Percentiles rank a stretch among this genome's conserved stretches.
Evolutionary conservation across 1,140 invertebrate genomes (phyloP).

Genomic region (Rhyacophila brunnea): DNA sequence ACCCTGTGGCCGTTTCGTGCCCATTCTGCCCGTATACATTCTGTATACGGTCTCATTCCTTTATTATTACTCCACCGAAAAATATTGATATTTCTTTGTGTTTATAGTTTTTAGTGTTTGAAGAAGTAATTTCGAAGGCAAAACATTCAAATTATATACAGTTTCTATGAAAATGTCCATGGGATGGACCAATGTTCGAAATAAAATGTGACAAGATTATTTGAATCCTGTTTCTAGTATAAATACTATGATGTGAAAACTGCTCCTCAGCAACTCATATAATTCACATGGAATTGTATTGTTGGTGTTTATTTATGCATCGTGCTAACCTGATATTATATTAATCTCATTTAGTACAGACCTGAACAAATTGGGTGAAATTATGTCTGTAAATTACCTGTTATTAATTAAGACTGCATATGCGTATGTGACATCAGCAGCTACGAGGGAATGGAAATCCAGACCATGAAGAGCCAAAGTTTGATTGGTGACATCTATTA

Average conservation of each 20-base stretch:
- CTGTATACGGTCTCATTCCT: no score
- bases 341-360: background rate
- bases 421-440: constrained; percentile 22
- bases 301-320: background rate
- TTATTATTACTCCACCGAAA: no score
- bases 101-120: no score
- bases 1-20: no score
- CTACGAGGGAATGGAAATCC: constrained; percentile 13
- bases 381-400: constrained; percentile 4
- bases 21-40: no score
- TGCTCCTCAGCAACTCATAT: background rate
- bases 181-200: no score
- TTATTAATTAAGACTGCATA: constrained; percentile 4
- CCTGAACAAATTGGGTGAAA: background rate
- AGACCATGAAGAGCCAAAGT: constrained; percentile 19
- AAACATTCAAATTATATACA: no score
- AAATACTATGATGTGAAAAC: background rate
- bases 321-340: background rate
- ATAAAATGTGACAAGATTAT: no score
- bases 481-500: constrained; percentile 20
- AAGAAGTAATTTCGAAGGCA: no score
- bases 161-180: no score
- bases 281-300: background rate
- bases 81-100: no score
- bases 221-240: no score